These are phyloP conservation scores for Brachionus koreanus DNA, from an alignment of 1,140 invertebrate genomes.

Conservation along the genomic window DNA sequence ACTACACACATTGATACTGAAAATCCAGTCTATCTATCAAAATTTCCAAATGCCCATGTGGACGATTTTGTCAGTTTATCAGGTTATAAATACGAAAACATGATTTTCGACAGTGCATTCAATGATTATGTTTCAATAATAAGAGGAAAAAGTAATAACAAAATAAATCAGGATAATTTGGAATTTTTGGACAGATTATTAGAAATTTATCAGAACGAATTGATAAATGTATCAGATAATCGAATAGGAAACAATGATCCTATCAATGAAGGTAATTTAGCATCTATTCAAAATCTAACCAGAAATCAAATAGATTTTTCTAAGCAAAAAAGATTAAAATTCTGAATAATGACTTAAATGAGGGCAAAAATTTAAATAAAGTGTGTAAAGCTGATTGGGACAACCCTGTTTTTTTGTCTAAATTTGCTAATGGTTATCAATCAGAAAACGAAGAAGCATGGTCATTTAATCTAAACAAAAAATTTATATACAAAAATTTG, in stretches of 20 bases:
- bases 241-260: not conserved
- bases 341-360: not conserved
- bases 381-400: not conserved
- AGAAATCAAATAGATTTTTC: too few relatives aligned
- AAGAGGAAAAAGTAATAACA: not conserved
- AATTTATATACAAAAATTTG: not conserved
- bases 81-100: not conserved
- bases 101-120: not conserved
- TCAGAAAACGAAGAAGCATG: not conserved
- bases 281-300: too few relatives aligned
- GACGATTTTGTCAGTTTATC: not conserved
- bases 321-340: not conserved
- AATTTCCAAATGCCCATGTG: not conserved
- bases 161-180: not conserved
- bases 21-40: not conserved
- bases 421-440: not conserved
- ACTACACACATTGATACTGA: not conserved
- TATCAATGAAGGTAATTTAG: not conserved
- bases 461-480: not conserved
- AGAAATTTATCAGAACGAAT: not conserved
- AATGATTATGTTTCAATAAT: not conserved
- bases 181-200: not conserved
- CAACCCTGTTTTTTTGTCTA: not conserved
- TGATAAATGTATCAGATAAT: not conserved
- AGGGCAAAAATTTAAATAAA: not conserved